Percentiles rank a stretch among this genome's conserved stretches.
Conservation (phyloP, 1,140 invertebrate species). For the Steinernema khuongi region DNA sequence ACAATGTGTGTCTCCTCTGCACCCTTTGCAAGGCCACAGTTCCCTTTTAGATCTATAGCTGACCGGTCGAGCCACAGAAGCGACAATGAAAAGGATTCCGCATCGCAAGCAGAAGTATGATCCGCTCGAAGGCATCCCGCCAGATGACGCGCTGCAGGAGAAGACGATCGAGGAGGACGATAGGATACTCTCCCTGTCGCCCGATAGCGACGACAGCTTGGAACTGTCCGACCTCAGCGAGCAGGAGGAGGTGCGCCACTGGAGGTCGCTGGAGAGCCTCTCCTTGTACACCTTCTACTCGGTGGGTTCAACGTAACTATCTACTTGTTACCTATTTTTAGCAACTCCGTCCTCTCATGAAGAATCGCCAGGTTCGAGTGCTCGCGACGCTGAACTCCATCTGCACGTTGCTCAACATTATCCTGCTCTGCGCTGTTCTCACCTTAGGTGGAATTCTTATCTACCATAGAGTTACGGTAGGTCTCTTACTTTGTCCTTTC, state of each 20-base stretch:
- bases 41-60: too few species aligned
- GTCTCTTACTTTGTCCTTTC: neutral
- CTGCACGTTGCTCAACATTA: neutral
- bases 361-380: neutral
- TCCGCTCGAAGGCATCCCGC: neutral
- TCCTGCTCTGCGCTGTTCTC: neutral
- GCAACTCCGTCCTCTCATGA: constrained; percentile 1
- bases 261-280: neutral
- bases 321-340: neutral
- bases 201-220: neutral
- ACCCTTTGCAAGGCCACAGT: too few species aligned
- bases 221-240: constrained; percentile 1
- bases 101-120: neutral
- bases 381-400: neutral
- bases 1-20: too few species aligned
- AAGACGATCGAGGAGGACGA: neutral
- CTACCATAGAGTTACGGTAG: neutral
- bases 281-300: constrained; percentile 3
- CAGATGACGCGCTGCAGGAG: neutral
- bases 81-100: too few species aligned
- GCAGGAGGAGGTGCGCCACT: neutral
- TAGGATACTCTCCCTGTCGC: neutral
- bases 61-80: too few species aligned
- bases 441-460: neutral
- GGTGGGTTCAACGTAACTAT: too few species aligned